Conservation (phyloP, 2,888 invertebrate species). For the Protonemura montana region DNA sequence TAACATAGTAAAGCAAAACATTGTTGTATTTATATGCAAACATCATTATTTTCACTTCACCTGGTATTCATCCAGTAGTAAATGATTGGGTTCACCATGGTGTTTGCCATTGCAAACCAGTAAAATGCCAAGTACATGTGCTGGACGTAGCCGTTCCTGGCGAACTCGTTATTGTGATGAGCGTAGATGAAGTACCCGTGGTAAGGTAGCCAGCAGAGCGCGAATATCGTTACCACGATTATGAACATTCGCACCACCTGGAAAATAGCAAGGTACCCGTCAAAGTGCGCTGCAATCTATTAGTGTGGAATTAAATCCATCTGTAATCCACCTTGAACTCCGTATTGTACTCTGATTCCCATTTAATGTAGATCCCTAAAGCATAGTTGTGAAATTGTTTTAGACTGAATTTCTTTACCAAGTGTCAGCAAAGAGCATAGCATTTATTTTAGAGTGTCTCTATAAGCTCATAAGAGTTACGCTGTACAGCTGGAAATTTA, state of each 20-base stretch:
- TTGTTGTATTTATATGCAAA: too few species aligned
- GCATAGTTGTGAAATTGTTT: too few species aligned
- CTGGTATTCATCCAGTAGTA: conserved; percentile 94
- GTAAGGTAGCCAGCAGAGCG: conserved; percentile 65
- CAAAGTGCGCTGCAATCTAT: background rate
- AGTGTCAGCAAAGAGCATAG: too few species aligned
- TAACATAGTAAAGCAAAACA: too few species aligned
- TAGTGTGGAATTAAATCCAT: background rate
- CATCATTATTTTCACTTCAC: conserved; percentile 62
- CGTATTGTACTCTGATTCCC: too few species aligned
- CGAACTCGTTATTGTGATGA: conserved; percentile 57
- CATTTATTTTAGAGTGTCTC: too few species aligned
- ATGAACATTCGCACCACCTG: conserved; percentile 66
- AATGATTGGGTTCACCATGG: conserved; percentile 91
- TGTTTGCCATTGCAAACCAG: conserved; percentile 92
- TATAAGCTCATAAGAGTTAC: too few species aligned
- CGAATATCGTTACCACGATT: conserved; percentile 64
- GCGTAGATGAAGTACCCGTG: conserved; percentile 63
- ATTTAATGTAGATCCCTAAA: too few species aligned
- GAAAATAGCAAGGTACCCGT: background rate
- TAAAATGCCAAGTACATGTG: conserved; percentile 82
- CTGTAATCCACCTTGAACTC: too few species aligned
- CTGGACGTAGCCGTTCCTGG: conserved; percentile 58
- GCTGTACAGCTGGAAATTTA: too few species aligned
- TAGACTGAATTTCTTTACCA: too few species aligned